phyloP scores from a whole-genome alignment of 2,797 vertebrate genomes.

The Trematomus bernacchii region DNA sequence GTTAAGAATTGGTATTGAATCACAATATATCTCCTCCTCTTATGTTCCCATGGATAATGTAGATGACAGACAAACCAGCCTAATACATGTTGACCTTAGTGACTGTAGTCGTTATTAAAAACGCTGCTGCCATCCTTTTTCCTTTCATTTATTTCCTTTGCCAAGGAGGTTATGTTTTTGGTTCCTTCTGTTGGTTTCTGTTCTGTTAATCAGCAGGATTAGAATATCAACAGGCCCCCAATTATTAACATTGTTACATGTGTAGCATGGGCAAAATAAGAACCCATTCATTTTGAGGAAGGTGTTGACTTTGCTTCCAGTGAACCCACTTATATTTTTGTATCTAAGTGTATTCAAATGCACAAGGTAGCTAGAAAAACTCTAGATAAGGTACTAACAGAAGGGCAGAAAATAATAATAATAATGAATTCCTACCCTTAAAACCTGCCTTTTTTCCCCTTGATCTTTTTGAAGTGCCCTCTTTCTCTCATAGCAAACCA shows the following conservation, averaged over 20 bases:
- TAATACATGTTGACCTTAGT: background rate
- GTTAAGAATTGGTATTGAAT: background rate
- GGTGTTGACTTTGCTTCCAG: background rate
- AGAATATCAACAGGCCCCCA: too few species aligned
- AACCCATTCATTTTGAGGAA: too few species aligned
- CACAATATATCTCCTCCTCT: background rate
- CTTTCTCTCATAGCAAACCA: constrained; percentile 6
- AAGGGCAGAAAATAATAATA: background rate
- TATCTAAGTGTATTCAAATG: background rate
- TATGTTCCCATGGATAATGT: background rate
- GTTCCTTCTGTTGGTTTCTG: too few species aligned
- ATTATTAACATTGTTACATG: too few species aligned
- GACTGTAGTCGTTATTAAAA: background rate
- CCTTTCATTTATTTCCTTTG: background rate
- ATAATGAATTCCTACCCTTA: background rate
- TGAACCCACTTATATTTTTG: background rate
- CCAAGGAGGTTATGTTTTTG: too few species aligned
- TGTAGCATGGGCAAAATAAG: too few species aligned
- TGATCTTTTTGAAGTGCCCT: constrained; percentile 4
- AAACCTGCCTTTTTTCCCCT: background rate
- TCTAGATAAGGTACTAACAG: background rate
- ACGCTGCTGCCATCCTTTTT: background rate
- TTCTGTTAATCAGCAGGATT: too few species aligned
- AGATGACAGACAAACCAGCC: background rate
- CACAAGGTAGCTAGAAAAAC: background rate